A percentile compares a stretch with the other conserved stretches of the same genome.
Evolutionary conservation across 2,888 invertebrate species (phyloP).

Genomic region (Cosmopolites sordidus): DNA sequence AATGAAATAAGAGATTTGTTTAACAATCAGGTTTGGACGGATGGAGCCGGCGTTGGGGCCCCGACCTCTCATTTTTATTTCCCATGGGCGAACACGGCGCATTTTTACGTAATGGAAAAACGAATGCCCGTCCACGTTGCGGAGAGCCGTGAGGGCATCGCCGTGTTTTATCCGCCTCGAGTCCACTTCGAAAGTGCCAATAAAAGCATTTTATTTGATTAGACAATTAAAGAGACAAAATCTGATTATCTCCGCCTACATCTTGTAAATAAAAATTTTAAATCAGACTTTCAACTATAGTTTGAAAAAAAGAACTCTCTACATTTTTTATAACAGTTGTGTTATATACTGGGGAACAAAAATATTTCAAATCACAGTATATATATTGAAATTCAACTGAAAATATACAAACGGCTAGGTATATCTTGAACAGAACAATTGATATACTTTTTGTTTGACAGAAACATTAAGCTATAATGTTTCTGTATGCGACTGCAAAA

Average conservation of each 20-base stretch:
- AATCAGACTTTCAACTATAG: too few species aligned
- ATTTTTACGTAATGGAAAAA: slow-evolving; percentile 27
- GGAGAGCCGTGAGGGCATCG: slow-evolving; percentile 20
- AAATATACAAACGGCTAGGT: too few species aligned
- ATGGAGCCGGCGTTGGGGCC: slow-evolving; percentile 35
- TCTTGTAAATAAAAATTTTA: too few species aligned
- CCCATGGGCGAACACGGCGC: slow-evolving; percentile 28
- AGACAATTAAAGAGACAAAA: slow-evolving; percentile 11
- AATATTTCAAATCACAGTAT: too few species aligned
- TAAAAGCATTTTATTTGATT: slow-evolving; percentile 24
- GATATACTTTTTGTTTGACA: too few species aligned
- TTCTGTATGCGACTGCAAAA: too few species aligned
- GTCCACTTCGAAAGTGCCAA: slow-evolving; percentile 20
- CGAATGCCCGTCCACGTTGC: slow-evolving; percentile 12
- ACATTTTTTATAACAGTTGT: too few species aligned
- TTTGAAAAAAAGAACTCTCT: too few species aligned
- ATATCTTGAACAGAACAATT: too few species aligned
- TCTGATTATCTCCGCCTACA: background rate
- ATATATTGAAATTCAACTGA: too few species aligned
- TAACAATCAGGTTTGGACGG: slow-evolving; percentile 43
- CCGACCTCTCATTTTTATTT: slow-evolving; percentile 33
- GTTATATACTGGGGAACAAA: too few species aligned
- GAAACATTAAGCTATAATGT: too few species aligned
- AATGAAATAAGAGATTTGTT: slow-evolving; percentile 46
- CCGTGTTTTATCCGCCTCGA: slow-evolving; percentile 19